Evolutionary conservation across 2,797 vertebrate species (phyloP).

Genomic region (Bufotes viridis): DNA sequence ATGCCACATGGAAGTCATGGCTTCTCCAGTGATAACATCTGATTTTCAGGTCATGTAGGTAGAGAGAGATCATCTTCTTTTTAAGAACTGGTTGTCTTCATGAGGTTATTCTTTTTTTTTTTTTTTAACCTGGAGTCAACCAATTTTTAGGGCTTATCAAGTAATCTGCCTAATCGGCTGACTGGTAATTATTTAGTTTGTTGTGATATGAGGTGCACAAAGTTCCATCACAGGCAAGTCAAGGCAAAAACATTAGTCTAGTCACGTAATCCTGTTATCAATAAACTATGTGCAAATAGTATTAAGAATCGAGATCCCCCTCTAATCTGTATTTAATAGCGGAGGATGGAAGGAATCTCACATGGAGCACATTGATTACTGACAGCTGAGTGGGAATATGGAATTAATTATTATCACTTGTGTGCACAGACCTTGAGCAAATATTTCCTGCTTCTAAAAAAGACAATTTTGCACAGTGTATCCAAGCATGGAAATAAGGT

Average conservation of each 20-base stretch:
- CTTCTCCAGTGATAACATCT: too few species aligned
- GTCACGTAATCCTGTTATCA: constrained; percentile 9
- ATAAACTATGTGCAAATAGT: constrained; percentile 18
- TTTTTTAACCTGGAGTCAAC: neutral
- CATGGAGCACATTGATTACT: constrained; percentile 17
- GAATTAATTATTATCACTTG: constrained; percentile 18
- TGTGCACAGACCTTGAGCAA: constrained; percentile 12
- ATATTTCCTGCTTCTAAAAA: constrained; percentile 12
- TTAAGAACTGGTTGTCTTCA: too few species aligned
- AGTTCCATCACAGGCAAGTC: neutral
- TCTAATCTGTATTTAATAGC: constrained; percentile 20
- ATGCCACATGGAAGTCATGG: too few species aligned
- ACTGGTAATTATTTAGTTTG: neutral
- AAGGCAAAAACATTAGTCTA: neutral
- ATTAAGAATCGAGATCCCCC: neutral
- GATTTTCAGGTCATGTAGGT: too few species aligned
- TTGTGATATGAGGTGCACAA: neutral
- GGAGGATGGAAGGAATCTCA: neutral
- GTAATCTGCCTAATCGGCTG: neutral
- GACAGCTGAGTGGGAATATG: constrained; percentile 2
- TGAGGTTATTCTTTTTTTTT: too few species aligned
- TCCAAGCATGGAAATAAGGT: neutral
- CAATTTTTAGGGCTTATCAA: neutral
- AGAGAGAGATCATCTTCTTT: too few species aligned
- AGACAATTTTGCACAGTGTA: neutral